A percentile compares a stretch with the other conserved stretches of the same genome.
phyloP scores from a whole-genome alignment of 1,140 invertebrate genomes.

The Gonatopus flavifemur region DNA sequence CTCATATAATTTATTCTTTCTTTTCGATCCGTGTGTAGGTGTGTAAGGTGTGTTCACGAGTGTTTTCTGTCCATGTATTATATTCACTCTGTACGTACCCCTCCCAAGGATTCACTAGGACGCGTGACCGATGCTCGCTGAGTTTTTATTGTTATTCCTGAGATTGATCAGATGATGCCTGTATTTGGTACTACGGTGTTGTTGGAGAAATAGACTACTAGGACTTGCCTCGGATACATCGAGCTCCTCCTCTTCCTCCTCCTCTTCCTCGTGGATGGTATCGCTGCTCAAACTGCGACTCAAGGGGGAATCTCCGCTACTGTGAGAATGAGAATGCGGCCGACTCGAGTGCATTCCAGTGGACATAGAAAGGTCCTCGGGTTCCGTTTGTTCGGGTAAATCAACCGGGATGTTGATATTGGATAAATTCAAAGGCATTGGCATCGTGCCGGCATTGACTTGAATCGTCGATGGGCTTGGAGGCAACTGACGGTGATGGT shows the following conservation, averaged over 20 bases:
- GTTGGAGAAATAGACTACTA: constrained; percentile 36
- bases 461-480: too few species aligned
- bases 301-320: constrained; percentile 42
- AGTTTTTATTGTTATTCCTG: constrained; percentile 17
- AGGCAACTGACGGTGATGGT: constrained; percentile 36
- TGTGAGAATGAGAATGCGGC: constrained; percentile 43
- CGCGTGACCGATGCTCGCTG: constrained; percentile 19
- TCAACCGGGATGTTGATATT: constrained; percentile 43
- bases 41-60: constrained; percentile 5
- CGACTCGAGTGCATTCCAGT: constrained; percentile 37
- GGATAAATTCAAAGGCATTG: constrained; percentile 44
- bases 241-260: constrained; percentile 41
- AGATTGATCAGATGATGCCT: constrained; percentile 8
- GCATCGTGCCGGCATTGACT: constrained; percentile 12
- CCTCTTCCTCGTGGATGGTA: constrained; percentile 35
- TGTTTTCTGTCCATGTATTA: background rate
- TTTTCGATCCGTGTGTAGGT: constrained; percentile 14
- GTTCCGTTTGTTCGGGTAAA: constrained; percentile 83
- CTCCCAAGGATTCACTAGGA: constrained; percentile 37
- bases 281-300: constrained; percentile 40
- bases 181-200: constrained; percentile 8
- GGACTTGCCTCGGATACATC: constrained; percentile 37
- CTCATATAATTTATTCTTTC: constrained; percentile 9
- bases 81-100: constrained; percentile 8
- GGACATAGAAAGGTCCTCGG: constrained; percentile 78